Evolutionary conservation across 2,113 vertebrate genomes (phyloP).

Genomic region (Vanacampus margaritifer): DNA sequence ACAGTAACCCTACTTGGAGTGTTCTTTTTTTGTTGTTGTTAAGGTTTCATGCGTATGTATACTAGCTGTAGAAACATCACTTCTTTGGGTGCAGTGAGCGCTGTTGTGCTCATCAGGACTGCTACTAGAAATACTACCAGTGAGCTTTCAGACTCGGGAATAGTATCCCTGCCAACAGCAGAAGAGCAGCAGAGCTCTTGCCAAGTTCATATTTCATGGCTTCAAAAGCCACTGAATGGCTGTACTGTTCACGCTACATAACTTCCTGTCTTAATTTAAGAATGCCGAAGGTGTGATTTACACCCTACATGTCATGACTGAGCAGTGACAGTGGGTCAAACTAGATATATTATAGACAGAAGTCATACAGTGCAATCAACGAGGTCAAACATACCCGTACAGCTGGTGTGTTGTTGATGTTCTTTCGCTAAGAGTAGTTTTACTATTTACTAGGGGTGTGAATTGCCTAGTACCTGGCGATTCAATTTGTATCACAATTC

Average conservation of each 20-base stretch:
- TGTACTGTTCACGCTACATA: neutral
- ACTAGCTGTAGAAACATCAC: neutral
- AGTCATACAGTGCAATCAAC: neutral
- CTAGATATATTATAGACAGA: neutral
- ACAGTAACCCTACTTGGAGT: neutral
- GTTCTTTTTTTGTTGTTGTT: neutral
- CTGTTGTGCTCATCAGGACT: neutral
- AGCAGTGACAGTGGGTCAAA: neutral
- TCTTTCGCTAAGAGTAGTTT: too few species aligned
- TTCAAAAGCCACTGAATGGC: neutral
- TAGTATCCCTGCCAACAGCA: neutral
- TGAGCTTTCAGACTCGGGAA: neutral
- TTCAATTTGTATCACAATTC: too few species aligned
- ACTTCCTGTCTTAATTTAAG: neutral
- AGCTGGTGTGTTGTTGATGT: too few species aligned
- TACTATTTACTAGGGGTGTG: too few species aligned
- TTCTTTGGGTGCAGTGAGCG: neutral
- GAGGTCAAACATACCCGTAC: neutral
- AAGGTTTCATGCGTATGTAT: neutral
- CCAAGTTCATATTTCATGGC: slow-evolving; percentile 1
- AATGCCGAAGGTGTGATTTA: slow-evolving; percentile 2
- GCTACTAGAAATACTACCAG: neutral
- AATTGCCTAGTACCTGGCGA: too few species aligned
- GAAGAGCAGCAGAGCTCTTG: neutral
- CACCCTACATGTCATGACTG: neutral